These are phyloP conservation scores for Myotis pilosus DNA, from an alignment of 2,797 vertebrate species.

Conservation along the genomic window DNA sequence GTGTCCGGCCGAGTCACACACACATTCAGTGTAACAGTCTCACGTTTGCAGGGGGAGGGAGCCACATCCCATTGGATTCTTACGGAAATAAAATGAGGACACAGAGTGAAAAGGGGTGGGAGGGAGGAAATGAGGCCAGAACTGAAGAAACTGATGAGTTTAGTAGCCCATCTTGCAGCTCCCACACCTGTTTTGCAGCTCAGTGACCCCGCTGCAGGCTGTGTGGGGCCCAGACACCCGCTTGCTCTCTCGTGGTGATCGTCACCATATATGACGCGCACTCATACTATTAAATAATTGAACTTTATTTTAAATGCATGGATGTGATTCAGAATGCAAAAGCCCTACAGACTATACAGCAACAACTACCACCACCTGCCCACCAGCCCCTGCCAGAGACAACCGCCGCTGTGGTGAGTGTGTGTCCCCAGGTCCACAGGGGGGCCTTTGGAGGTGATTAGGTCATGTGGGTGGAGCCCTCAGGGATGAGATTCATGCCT, in stretches of 20 bases:
- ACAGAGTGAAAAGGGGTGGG: neutral
- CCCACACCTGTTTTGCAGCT: neutral
- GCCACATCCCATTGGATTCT: neutral
- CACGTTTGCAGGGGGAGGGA: neutral
- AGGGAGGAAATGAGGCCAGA: neutral
- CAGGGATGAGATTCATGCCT: neutral
- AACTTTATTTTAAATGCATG: neutral
- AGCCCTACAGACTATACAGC: neutral
- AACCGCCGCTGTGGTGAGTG: neutral
- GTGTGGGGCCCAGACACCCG: neutral
- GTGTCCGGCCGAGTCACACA: neutral
- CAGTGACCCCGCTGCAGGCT: fast-evolving
- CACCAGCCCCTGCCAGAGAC: neutral
- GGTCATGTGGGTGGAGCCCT: neutral
- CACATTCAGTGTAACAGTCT: neutral
- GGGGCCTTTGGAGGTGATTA: neutral
- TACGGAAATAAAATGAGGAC: neutral
- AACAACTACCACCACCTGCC: neutral
- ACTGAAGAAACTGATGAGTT: fast-evolving
- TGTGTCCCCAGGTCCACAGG: neutral
- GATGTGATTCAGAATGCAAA: neutral
- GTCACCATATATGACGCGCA: neutral
- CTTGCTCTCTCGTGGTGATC: fast-evolving
- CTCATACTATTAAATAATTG: neutral
- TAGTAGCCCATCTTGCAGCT: no score